Evolutionary conservation across 2,113 vertebrate genomes (phyloP).

Genomic region (Chaetorhynchus papuensis): DNA sequence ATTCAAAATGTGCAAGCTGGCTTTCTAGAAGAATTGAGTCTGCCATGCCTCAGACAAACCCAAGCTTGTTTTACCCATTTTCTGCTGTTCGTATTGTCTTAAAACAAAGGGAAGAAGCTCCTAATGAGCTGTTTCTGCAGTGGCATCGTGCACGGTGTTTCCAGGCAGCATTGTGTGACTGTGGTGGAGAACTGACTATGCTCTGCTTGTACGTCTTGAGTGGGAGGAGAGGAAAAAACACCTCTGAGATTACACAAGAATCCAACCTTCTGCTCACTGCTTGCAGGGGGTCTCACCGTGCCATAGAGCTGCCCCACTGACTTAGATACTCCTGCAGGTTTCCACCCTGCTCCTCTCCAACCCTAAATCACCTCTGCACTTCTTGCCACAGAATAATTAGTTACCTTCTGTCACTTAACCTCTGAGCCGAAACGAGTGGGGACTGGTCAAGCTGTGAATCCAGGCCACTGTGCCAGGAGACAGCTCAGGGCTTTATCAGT

Average conservation of each 20-base stretch:
- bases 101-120: not conserved
- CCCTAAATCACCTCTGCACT: not conserved
- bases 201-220: not conserved
- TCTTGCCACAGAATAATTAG: not conserved
- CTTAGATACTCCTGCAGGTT: not conserved
- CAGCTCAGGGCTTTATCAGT: not conserved
- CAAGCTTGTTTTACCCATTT: not conserved
- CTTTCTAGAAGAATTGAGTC: not conserved
- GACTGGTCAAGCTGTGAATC: not conserved
- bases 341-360: not conserved
- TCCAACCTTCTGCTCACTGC: not conserved
- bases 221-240: slow-evolving; percentile 15
- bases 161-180: not conserved
- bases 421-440: not conserved
- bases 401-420: not conserved
- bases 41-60: not conserved
- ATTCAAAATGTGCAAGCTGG: not conserved
- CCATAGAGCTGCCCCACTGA: not conserved
- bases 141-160: not conserved
- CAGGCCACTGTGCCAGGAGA: not conserved
- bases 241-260: not conserved
- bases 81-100: not conserved
- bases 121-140: not conserved
- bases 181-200: not conserved
- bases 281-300: accelerated